Base-by-base conservation (phyloP, 2,113 vertebrate species). In the Morphnarchus princeps region DNA sequence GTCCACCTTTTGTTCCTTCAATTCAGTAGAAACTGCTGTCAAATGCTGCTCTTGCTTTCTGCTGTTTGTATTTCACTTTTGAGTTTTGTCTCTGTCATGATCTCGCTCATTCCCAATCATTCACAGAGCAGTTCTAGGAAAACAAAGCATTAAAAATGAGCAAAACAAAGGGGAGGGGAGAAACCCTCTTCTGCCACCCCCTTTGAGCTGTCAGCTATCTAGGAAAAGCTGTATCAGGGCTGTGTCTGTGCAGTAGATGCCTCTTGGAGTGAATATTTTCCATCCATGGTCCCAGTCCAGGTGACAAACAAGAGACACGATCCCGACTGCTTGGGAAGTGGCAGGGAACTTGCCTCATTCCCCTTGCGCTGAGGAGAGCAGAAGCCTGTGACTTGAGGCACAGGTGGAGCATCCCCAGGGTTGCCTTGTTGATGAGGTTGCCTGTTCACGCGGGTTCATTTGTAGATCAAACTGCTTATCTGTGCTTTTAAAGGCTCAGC, bases 401-500 rank as follows among this genome's bases (percentile, higher is more conserved):
- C 93, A 85, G 96, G 89, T 94, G 95, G 84, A 95, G 71, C 89
- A 72, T 96, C 93, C 95, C 91, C 87, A 90, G 95, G 93, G 94
- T 58, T 61, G 74, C 90, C 95, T 94, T 82, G 95, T 90, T 95
- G 96, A 94, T 95, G 97, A 95, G 93, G 78, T 76, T 96, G 94
- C 93, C 92, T 88, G 92, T 95, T 97, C 84, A 36, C 4, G 11
- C 3, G 26, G 78, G 49, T 72, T 94, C 50, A 55, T 97, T 97
- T 96, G 95, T 97, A 97, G 96, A 96, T 97, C 96, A 97, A 88
- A 93, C 93, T 95, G 93, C 95, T 96, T 82, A 88, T 95, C 93
- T 78, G 52, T 77, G 92, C 96, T 95, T 94, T 97, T 96, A 95
- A 90, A 88, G 90, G 88, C 93, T 95, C 79, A 80, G 93, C 97